Base-by-base conservation (phyloP, 2,113 vertebrate genomes). In the Empidonax traillii region DNA sequence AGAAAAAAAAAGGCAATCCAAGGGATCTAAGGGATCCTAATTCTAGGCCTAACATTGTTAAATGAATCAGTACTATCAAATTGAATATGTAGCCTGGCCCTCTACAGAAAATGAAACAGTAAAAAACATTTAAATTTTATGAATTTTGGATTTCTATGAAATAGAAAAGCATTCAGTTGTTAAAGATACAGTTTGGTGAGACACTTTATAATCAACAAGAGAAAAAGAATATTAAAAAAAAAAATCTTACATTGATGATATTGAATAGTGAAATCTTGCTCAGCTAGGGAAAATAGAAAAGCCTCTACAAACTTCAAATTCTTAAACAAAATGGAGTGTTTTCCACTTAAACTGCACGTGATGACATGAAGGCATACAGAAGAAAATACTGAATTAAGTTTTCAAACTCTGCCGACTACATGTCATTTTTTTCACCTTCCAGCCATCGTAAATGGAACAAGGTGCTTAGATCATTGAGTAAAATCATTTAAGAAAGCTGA, bases 161-260 rank as follows among this genome's bases (percentile, higher is more conserved):
- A 41, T 11, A 8, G 11, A 8, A 63, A 77, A 56, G 8, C 9
- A 39, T 65, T 84, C 33, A 15, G 12, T 80, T 91, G 31, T 89
- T 84, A 71, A 37, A 87, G 43, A 39, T 15, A 14, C 6, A 47
- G 14, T 59, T 89, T 58, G 56, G 9, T 31, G 21, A 85, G 3
- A 31, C 12, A 25, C 3, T 49, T 78, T 59, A 47, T 41, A 72
- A 67, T 66, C 28, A 78, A 71, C 6, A 80, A 75, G 53, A 14
- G 43, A 37, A 81, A 83, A 92, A 41, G 1, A 14, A 14, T 51
- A 56, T 55, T 73, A 21, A 73, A 87, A 69, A 51, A 8, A 0
- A 58, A 14, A 4, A 0, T 0, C 4, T 8, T 63, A 2, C 6
- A n/a, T 6, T 78, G 12, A 27, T 47, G 15, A 74, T 33, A 43